Conservation (phyloP, 1,140 invertebrate genomes). For the Paraescarpia echinospica region DNA sequence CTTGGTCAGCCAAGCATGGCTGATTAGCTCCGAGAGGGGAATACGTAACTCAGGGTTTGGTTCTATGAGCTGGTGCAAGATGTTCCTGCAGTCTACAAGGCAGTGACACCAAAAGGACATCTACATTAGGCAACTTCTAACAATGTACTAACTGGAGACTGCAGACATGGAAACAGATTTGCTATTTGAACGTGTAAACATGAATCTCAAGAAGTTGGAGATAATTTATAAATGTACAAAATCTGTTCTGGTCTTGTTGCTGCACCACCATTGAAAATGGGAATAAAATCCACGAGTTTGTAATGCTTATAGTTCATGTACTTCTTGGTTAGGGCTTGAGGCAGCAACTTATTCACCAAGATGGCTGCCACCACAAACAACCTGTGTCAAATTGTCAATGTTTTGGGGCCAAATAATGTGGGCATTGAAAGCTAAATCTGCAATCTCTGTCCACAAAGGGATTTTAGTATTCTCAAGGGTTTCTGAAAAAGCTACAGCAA, state of each 20-base stretch:
- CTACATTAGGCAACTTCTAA: not conserved
- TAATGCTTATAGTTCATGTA: no score
- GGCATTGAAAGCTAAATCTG: not conserved
- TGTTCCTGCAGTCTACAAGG: slow-evolving; percentile 47
- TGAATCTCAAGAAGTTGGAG: not conserved
- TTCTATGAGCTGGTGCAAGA: slow-evolving; percentile 53
- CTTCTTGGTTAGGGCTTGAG: not conserved
- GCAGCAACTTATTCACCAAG: not conserved
- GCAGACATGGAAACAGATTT: not conserved
- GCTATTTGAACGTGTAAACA: not conserved
- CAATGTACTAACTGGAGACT: not conserved
- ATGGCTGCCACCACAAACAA: no score
- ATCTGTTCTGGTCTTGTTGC: not conserved
- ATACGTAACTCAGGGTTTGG: slow-evolving; percentile 51
- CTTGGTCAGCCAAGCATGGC: slow-evolving; percentile 55
- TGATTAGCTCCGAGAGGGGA: slow-evolving; percentile 50
- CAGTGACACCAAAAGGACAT: not conserved
- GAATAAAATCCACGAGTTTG: not conserved
- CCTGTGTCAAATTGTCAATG: not conserved
- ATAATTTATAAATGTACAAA: not conserved
- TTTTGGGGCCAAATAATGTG: not conserved
- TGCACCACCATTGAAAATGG: not conserved
- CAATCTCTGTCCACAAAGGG: not conserved
- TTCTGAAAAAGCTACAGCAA: not conserved
- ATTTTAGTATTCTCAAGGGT: not conserved